A percentile compares a stretch with the other conserved stretches of the same genome.
phyloP scores from a whole-genome alignment of 2,113 vertebrate genomes.

The Hipposideros armiger region DNA sequence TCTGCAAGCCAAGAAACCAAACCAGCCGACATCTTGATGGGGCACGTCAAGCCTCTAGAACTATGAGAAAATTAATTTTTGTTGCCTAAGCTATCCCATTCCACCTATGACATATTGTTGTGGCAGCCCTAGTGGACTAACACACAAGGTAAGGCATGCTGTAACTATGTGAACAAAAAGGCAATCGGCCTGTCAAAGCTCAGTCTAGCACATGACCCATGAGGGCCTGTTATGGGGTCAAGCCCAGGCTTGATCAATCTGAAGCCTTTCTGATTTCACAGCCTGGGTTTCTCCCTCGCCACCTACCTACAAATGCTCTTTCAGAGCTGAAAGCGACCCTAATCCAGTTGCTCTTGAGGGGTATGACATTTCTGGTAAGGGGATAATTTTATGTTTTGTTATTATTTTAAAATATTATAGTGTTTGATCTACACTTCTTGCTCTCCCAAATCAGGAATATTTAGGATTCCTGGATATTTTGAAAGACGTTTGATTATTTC shows the following conservation, averaged over 20 bases:
- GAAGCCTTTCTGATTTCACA: not conserved
- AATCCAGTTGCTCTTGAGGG: not conserved
- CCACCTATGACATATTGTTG: accelerated
- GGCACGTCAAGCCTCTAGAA: not conserved
- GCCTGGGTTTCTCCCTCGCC: accelerated
- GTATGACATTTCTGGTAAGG: not conserved
- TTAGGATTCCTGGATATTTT: not conserved
- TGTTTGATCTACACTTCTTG: not conserved
- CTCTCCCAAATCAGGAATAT: not conserved
- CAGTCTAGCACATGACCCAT: not conserved
- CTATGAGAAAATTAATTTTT: not conserved
- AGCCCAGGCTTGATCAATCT: not conserved
- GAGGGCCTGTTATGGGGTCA: accelerated
- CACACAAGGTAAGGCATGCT: not conserved
- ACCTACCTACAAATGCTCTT: not conserved
- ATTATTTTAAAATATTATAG: not conserved
- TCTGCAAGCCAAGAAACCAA: not conserved
- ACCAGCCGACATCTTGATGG: not conserved
- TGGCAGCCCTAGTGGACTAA: not conserved
- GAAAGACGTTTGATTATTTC: not conserved
- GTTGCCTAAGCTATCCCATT: not conserved
- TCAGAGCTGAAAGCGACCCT: not conserved
- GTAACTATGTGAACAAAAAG: not conserved
- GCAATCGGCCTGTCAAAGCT: accelerated
- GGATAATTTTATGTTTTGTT: not conserved